Base-by-base conservation (phyloP, 1,140 invertebrate species). In the Melitaea cinxia region DNA sequence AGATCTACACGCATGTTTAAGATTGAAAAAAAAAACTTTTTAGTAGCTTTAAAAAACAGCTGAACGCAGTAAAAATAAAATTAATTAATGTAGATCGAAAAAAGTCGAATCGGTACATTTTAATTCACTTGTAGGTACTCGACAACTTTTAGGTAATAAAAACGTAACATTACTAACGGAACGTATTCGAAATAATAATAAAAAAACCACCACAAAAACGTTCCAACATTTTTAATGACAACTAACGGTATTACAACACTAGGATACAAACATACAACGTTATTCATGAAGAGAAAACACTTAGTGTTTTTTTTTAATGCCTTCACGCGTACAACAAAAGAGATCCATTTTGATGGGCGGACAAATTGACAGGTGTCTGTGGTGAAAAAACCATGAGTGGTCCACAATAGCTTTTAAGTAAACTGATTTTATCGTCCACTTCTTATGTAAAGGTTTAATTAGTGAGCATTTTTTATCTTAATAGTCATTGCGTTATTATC, bases 371-470 rank as follows among this genome's bases (percentile, higher is more conserved):
- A 62, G 59, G 49, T 50, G 35, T 33, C 50, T 42, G 24, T 47
- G 23, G 7, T 26, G 28, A 23, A 9, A 21, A 17, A 37, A n/a
- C 35, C 3, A 14, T 17, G 15, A 62, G 59, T 35, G 9, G 37
- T 4, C 50, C 24, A 45, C 53, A 65, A 70, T 45, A 21, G 53
- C 24, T 57, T 33, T 55, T 65, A 56, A 60, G 55, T 55, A 49
- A 59, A 54, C 53, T 17, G 55, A 52, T 68, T 28, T 50, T 64
- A 65, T 56, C 49, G 9, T 61, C 50, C 35, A 47, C 56, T 53
- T 26, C 28, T 64, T 64, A 60, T 30, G 35, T 59, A 60, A 49
- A 39, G 24, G 21, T 17, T 45, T 45, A 45, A 45, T 45, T 45
- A 21, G 17, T 9, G 39, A 10, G 5, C 19, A 2, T 45, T 6